phyloP scores from a whole-genome alignment of 2,113 vertebrate genomes.

The Galeopterus variegatus region DNA sequence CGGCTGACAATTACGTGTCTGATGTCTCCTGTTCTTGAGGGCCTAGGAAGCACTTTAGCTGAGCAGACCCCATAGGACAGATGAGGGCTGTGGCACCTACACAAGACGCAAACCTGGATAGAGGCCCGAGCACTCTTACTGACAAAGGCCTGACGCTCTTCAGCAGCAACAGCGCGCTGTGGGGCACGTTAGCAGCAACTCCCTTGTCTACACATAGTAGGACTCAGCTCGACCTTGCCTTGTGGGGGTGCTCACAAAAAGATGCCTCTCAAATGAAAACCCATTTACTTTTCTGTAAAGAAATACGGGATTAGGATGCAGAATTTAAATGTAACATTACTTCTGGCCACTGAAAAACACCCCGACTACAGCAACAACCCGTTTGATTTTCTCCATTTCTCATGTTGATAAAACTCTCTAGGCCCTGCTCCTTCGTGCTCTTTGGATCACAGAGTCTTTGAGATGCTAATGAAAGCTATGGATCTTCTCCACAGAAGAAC shows the following conservation, averaged over 20 bases:
- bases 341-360: constrained; percentile 21
- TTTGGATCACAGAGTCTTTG: background rate
- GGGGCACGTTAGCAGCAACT: background rate
- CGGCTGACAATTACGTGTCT: constrained; percentile 75
- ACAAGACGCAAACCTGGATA: background rate
- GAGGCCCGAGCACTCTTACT: background rate
- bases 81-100: background rate
- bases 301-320: background rate
- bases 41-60: constrained; percentile 47
- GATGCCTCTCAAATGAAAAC: background rate
- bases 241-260: background rate
- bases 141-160: background rate
- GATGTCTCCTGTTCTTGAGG: constrained; percentile 63
- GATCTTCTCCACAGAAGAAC: background rate
- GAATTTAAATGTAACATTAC: background rate
- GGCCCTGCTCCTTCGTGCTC: background rate
- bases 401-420: background rate
- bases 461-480: background rate
- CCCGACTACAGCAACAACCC: background rate
- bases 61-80: background rate
- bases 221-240: background rate
- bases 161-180: background rate
- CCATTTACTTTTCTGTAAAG: background rate
- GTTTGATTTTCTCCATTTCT: constrained; percentile 18
- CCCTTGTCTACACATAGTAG: background rate